Base-by-base conservation (phyloP, 1,140 invertebrate genomes). In the Linepithema humile region DNA sequence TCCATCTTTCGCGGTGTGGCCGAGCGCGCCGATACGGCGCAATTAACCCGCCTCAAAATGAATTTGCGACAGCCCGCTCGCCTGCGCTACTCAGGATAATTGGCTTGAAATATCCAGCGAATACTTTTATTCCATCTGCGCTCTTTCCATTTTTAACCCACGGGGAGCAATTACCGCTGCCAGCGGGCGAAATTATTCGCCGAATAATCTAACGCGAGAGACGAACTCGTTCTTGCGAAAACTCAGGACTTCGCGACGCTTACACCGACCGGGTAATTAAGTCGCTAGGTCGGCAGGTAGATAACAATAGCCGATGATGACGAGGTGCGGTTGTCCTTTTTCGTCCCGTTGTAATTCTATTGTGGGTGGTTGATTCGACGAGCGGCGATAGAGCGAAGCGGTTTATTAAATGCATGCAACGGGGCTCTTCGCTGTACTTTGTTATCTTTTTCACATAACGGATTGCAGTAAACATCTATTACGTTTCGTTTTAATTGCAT, bases 31-130 rank as follows among this genome's bases (percentile, higher is more conserved):
- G 50, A 55, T 70, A 70, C 64, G 45, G n/a, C 48, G 50, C 48
- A 70, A 69, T 80, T 69, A 55, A 69, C 45, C 45, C 45, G 4
- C 45, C 73, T 80, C 23, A 55, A 70, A 80, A 80, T 70, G 64
- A 67, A 80, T 69, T 70, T 70, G 64, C 74, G 74, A 77, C 72
- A 20, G 53, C 20, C 38, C 35, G 70, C 1, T 29, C 57, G 32
- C 43, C 20, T 17, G 6, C 73, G 55, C 74, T 78, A 80, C 75
- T 80, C 75, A 55, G 75, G 75, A 43, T 80, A 70, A 80, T 80
- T 80, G 75, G 75, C 48, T 43, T 48, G 75, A 70, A 80, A 80
- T 80, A 80, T 80, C 17, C 75, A 70, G 64, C 75, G 50, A 40
- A 70, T 70, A 64, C 75, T 80, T 78, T 80, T 80, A 69, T 80